Base-by-base conservation (phyloP, 2,888 invertebrate genomes). In the Salpingus planirostris region DNA sequence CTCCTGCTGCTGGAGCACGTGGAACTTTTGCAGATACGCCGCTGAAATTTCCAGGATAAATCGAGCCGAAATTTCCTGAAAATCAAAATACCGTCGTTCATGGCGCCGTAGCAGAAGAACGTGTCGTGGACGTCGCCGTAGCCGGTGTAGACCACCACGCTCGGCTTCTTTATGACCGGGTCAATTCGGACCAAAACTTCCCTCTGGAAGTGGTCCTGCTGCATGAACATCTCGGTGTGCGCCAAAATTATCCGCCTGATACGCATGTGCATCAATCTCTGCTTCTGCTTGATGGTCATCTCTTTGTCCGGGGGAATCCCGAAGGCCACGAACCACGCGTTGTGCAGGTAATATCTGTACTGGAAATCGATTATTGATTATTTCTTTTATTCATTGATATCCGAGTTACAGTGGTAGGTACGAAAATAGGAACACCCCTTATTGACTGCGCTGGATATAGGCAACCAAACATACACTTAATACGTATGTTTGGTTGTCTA, bases 221-320 rank as follows among this genome's bases (percentile, higher is more conserved):
- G 55, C 42, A 57, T 42, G 24, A 50, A 55, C 58, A 60, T 59
- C 31, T 59, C 58, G 7, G 55, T 55, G 36, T 60, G 60, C 2
- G 59, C 56, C 22, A 56, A 31, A 8, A 59, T 53, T 3, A 61
- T 50, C 21, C 60, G 40, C n/a, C 60, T 41, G 5, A 60, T 31
- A 22, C 61, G 41, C 60, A 61, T 58, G 39, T 59, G 57, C 59
- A 61, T 60, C 47, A 59, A 47, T 8, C 57, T 30, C 40, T 59
- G 57, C 11, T 49, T 47, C 28, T 59, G 56, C 10, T 43, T 43
- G 48, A 49, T 48, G 3, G 50, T 42, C 50, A 55, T 49, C n/a
- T 45, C 44, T 32, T 52, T 55, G 7, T 44, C 46, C 2, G 47
- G 35, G 1, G 43, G 38, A n/a, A 56, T 52, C 1, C 50, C 51